Conservation (phyloP, 2,113 vertebrate genomes). For the Prietella phreatophila region DNA sequence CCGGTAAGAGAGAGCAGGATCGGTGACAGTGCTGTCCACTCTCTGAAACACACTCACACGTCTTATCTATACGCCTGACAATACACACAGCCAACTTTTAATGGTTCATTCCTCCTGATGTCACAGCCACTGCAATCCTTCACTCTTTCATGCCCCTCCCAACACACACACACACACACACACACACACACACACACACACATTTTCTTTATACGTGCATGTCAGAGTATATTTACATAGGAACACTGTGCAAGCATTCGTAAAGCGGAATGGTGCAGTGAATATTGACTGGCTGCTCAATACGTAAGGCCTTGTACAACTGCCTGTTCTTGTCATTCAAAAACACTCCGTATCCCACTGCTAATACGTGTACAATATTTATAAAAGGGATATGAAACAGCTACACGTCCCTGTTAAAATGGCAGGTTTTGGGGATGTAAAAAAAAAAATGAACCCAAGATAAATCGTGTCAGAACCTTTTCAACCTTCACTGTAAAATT, state of each 20-base stretch:
- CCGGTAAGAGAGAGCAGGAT: conserved; percentile 36
- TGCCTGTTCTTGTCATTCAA: neutral
- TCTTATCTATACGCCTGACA: conserved; percentile 50
- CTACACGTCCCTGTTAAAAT: too few species aligned
- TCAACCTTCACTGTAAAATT: too few species aligned
- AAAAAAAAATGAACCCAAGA: too few species aligned
- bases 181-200: neutral
- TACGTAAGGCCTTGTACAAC: neutral
- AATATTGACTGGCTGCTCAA: neutral
- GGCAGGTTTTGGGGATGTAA: too few species aligned
- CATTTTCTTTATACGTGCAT: neutral
- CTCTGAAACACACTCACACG: conserved; percentile 28
- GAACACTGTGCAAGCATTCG: too few species aligned
- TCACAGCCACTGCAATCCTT: conserved; percentile 31
- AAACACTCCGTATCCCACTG: neutral
- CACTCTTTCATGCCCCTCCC: neutral
- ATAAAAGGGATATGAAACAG: too few species aligned
- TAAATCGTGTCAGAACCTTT: too few species aligned
- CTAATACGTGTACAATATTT: neutral
- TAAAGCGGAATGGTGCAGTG: neutral
- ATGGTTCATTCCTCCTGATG: conserved; percentile 50
- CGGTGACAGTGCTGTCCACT: conserved; percentile 50
- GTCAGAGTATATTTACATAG: too few species aligned
- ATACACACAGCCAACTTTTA: conserved; percentile 50
- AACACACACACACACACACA: neutral